Percentiles rank a stretch among this genome's conserved stretches.
Evolutionary conservation across 2,113 vertebrate species (phyloP).

Genomic region (Nothoprocta perdicaria): DNA sequence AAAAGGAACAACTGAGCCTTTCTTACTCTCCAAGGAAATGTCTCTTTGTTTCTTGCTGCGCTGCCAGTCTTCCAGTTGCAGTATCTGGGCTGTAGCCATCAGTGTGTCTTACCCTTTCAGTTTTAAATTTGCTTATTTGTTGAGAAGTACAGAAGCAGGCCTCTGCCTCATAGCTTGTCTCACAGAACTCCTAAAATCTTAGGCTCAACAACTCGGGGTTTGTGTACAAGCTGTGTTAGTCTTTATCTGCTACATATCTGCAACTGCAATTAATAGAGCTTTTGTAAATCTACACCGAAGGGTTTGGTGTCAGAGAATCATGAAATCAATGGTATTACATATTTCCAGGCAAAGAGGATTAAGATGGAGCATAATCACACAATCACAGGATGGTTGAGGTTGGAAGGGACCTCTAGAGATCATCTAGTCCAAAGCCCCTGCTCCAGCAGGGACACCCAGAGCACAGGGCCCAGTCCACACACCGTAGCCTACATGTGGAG

Average conservation of each 20-base stretch:
- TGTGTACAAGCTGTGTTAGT: background rate
- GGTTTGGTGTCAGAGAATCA: background rate
- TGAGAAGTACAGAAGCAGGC: background rate
- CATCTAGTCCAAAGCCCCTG: no score
- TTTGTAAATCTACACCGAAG: background rate
- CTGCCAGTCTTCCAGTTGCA: background rate
- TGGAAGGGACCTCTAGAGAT: no score
- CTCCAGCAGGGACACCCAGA: no score
- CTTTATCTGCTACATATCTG: background rate
- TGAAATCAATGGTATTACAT: conserved; percentile 5
- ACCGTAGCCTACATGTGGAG: background rate
- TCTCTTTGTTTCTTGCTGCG: background rate
- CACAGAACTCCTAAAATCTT: background rate
- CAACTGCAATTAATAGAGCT: background rate
- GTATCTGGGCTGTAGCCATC: background rate
- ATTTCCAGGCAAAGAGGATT: conserved; percentile 15
- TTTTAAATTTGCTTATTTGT: background rate
- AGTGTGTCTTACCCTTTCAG: background rate
- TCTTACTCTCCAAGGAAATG: background rate
- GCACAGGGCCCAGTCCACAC: background rate
- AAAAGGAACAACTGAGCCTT: background rate
- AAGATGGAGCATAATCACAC: background rate
- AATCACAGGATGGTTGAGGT: no score
- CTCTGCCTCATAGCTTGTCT: background rate
- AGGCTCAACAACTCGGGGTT: background rate